Evolutionary conservation across 1,140 invertebrate species (phyloP), one percentile per base, ranked within the genome.

Genomic region (Sinella curviseta): DNA sequence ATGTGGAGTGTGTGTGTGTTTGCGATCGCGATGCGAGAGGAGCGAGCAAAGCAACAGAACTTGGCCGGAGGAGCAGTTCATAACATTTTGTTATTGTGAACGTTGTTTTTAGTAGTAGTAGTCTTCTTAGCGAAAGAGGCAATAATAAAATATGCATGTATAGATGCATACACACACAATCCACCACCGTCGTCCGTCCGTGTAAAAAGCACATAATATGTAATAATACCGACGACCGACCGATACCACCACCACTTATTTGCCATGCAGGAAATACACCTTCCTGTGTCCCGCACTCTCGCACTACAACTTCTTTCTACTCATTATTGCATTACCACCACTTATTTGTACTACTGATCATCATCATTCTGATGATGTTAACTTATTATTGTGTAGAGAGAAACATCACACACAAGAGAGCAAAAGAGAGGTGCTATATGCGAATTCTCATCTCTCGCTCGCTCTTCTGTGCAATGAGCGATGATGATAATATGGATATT

Each of bases 231-330:
- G 39, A 8, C 39, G 39, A 48, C 39, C 39, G 8, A 48, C 39
- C 39, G 39, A 48, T 48, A 20, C 39, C 39, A 48, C 39, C 39
- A 48, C 39, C 39, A 48, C 39, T 60, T 60, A 60, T 60, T 60
- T 60, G 57, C 12, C 24, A 26, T 60, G 57, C 57, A 60, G 57
- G 57, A 60, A 60, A 60, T 60, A 60, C 57, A 60, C 57, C 57
- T 60, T 60, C 57, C 57, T 60, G n/a, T n/a, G 57, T 60, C 57
- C 57, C 24, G 57, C 24, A 60, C 24, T 60, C 14, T 20, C 20
- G 20, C 20, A 48, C 39, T 48, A 48, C 39, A 48, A 48, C 39
- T 12, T 48, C 39, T 48, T 20, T 48, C 39, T 48, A 12, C 8
- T 48, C 20, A 48, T 48, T 48, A 48, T 48, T 48, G 39, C 39